Base-by-base conservation (phyloP, 2,797 vertebrate genomes). In the Typhlichthys eigenmanni region DNA sequence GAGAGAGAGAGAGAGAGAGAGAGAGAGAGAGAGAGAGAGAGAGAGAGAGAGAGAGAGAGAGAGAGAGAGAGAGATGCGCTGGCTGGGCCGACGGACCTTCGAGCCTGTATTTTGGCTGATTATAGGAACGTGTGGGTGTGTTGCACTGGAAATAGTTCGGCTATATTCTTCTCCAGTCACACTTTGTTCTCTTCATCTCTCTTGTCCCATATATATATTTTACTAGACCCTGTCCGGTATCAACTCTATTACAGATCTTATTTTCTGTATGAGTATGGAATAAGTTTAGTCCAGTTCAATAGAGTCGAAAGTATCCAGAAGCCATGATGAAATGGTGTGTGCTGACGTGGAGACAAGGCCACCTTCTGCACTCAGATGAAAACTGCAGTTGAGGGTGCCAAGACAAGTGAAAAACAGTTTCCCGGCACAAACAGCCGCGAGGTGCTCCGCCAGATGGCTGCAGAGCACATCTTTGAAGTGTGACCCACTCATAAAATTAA, bases 391-490 rank as follows among this genome's bases (percentile, higher is more conserved):
- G 10, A 46, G n/a, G 43, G 56, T 77, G 82, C 76, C 76, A 82
- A 69, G 64, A 71, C 58, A 69, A 64, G n/a, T n/a, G 64, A 73
- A 67, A 82, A 73, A 59, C 52, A 38, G 55, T 65, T 81, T 66
- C 63, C 64, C 69, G 19, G 67, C 68, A 63, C 62, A 66, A 53
- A 68, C 80, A 62, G 83, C 82, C 62, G 19, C 1, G 60, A 11
- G 77, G 78, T 68, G 4, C 62, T 38, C 56, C 13, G 83, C 86
- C 87, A 87, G 82, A 84, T 89, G 84, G 82, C 68, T 54, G 12
- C 60, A 58, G 66, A 72, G 58, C 52, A 62, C 57, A 47, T 55
- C 81, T 79, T 83, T 84, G 74, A 75, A 65, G 76, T 78, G 76
- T 80, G 72, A 81, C 4, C 52, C 57, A 47, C 55, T 14, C 66